phyloP scores from a whole-genome alignment of 2,113 vertebrate genomes.

The Eurystomus gularis region DNA sequence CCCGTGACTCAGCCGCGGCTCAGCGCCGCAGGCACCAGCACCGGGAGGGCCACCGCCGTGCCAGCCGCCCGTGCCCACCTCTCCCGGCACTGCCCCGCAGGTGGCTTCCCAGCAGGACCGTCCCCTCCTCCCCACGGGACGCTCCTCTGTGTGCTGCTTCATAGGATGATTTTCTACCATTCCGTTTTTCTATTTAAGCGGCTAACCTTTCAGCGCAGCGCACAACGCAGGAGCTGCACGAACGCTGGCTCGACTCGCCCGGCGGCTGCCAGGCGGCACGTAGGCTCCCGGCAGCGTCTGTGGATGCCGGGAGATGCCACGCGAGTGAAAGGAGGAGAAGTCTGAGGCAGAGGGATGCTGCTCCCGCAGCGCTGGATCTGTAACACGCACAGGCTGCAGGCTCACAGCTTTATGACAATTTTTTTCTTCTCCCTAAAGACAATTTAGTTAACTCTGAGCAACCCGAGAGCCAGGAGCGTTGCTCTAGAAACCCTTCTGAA shows the following conservation, averaged over 20 bases:
- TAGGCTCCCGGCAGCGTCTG: background rate
- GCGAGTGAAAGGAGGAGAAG: background rate
- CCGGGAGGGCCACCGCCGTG: background rate
- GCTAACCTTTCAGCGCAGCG: background rate
- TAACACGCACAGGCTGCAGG: background rate
- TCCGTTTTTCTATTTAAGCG: rapidly evolving
- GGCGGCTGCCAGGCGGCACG: conserved; percentile 20
- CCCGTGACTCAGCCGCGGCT: conserved; percentile 38
- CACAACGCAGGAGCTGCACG: background rate
- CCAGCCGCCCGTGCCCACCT: background rate
- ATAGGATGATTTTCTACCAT: rapidly evolving
- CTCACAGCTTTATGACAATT: background rate
- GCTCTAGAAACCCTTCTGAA: conserved; percentile 26
- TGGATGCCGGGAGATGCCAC: conserved; percentile 12
- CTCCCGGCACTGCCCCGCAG: background rate
- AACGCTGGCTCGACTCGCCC: background rate
- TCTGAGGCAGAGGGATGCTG: background rate
- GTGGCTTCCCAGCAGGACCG: background rate
- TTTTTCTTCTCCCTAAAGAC: background rate
- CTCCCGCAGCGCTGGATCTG: background rate
- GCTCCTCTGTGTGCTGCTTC: rapidly evolving
- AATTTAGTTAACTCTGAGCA: conserved; percentile 2
- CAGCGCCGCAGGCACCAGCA: background rate
- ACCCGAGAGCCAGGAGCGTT: background rate
- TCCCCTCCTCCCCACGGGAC: background rate